Evolutionary conservation across 2,888 invertebrate species (phyloP).

Genomic region (Liodrosophila aerea): DNA sequence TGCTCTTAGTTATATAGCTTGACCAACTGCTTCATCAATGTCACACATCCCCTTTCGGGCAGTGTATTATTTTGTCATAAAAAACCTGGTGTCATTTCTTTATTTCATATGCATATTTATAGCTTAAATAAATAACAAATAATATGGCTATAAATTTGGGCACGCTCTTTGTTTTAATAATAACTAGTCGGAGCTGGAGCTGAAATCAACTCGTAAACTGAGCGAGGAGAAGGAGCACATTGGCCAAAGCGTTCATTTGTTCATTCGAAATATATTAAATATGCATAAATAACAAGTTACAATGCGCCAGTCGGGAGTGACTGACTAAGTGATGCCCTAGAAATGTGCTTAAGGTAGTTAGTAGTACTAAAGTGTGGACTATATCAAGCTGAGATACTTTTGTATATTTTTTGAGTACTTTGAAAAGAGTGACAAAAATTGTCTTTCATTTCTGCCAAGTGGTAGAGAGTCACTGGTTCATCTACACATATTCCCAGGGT

Average conservation of each 20-base stretch:
- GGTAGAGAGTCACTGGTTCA: too few species aligned
- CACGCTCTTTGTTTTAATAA: conserved; percentile 72
- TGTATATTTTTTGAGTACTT: too few species aligned
- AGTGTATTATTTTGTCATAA: conserved; percentile 40
- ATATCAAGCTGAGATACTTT: too few species aligned
- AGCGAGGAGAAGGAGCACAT: not conserved
- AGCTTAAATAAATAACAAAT: conserved; percentile 76
- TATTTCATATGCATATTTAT: conserved; percentile 73
- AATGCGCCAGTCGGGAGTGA: not conserved
- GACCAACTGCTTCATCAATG: not conserved
- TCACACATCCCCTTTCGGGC: not conserved
- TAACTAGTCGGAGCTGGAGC: conserved; percentile 44
- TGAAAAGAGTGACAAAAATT: too few species aligned
- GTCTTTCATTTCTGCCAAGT: too few species aligned
- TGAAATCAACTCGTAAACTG: not conserved
- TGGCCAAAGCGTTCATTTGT: conserved; percentile 39
- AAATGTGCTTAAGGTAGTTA: too few species aligned
- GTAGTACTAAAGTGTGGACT: too few species aligned
- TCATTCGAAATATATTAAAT: conserved; percentile 64
- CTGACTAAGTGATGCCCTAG: conserved; percentile 10
- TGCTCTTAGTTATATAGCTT: not conserved
- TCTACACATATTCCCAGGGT: too few species aligned
- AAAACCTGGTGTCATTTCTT: conserved; percentile 67
- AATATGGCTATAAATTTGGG: conserved; percentile 73
- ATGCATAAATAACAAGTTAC: conserved; percentile 62